A percentile compares a stretch with the other conserved stretches of the same genome.
Evolutionary conservation across 2,888 invertebrate species (phyloP).

Genomic region (Athalia circularis): DNA sequence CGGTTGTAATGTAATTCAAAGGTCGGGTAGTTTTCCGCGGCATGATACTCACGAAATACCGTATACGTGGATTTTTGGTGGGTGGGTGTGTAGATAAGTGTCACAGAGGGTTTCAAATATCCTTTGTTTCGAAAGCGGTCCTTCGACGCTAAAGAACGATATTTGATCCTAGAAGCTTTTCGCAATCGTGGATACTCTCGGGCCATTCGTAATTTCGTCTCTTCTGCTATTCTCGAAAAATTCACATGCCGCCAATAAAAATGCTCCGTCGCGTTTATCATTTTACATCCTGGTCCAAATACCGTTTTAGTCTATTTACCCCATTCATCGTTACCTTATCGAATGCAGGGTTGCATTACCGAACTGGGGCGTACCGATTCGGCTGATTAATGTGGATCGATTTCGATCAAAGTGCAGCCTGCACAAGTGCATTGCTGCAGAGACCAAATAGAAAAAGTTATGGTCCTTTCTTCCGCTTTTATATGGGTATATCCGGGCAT

Average conservation of each 20-base stretch:
- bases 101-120: neutral
- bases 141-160: neutral
- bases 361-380: neutral
- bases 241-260: no score
- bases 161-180: constrained; percentile 5
- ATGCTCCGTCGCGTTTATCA: no score
- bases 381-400: constrained; percentile 15
- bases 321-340: neutral
- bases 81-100: neutral
- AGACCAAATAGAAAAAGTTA: no score
- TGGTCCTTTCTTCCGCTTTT: no score
- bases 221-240: no score
- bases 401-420: neutral
- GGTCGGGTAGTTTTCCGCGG: neutral
- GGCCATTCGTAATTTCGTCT: no score
- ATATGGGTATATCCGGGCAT: no score
- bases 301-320: no score
- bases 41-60: no score
- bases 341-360: neutral
- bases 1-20: constrained; percentile 12
- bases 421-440: neutral
- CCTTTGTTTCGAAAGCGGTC: neutral
- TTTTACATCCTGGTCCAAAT: no score
- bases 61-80: no score
- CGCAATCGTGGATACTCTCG: no score